phyloP scores from a whole-genome alignment of 2,888 invertebrate genomes.

The Lasius fuliginosus region DNA sequence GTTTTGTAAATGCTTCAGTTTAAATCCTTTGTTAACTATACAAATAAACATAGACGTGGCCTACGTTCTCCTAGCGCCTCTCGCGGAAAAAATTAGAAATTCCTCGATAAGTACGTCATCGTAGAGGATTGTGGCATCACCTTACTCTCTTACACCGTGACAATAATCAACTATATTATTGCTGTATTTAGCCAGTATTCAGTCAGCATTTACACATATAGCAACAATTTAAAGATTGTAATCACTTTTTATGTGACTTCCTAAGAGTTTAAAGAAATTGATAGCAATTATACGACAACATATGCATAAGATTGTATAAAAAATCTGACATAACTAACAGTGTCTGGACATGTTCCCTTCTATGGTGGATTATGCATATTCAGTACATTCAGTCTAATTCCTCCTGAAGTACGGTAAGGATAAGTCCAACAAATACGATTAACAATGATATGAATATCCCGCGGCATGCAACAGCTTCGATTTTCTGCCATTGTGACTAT shows the following conservation, averaged over 20 bases:
- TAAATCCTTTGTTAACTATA: too few relatives aligned
- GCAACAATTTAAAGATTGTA: background rate
- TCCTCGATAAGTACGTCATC: too few relatives aligned
- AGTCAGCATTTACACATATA: background rate
- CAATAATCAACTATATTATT: background rate
- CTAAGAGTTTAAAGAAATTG: conserved; percentile 16
- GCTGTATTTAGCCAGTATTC: background rate
- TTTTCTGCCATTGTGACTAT: conserved; percentile 82
- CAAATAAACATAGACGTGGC: too few relatives aligned
- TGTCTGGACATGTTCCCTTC: background rate
- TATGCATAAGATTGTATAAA: conserved; percentile 2
- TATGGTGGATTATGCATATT: conserved; percentile 12
- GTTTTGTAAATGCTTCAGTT: too few relatives aligned
- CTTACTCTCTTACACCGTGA: too few relatives aligned
- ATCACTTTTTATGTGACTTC: background rate
- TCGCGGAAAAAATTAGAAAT: too few relatives aligned
- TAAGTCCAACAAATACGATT: conserved; percentile 81
- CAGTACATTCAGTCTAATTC: conserved; percentile 27
- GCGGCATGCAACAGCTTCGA: conserved; percentile 80
- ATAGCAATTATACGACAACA: conserved; percentile 12
- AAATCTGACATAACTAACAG: conserved; percentile 10
- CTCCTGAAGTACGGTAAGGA: conserved; percentile 76
- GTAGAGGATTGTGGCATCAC: too few relatives aligned
- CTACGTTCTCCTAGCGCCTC: too few relatives aligned
- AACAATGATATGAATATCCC: conserved; percentile 81